These are phyloP conservation scores for Bellardia bayeri DNA, from an alignment of 2,888 invertebrate genomes.

Conservation along the genomic window DNA sequence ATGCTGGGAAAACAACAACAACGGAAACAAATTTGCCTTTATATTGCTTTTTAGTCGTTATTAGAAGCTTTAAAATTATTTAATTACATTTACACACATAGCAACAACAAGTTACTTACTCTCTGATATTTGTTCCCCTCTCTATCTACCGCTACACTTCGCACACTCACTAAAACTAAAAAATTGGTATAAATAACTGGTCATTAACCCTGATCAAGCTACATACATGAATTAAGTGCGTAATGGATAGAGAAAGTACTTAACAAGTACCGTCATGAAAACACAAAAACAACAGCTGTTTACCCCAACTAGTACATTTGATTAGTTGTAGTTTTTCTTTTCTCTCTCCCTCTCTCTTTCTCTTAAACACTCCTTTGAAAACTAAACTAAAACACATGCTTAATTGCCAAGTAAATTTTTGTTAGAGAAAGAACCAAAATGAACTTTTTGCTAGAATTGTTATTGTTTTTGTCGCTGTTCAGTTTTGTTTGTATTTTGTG, in stretches of 20 bases:
- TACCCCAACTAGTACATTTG: background rate
- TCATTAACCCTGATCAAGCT: conserved; percentile 60
- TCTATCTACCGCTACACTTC: background rate
- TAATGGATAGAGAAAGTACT: conserved; percentile 22
- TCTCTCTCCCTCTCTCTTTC: background rate
- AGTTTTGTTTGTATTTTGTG: background rate
- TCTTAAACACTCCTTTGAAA: background rate
- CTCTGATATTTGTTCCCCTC: background rate
- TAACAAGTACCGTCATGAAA: conserved; percentile 26
- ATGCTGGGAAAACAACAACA: no score
- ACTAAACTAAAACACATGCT: background rate
- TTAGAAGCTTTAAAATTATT: no score
- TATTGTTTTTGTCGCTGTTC: background rate
- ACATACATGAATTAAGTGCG: conserved; percentile 24
- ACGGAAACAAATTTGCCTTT: no score
- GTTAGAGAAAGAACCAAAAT: conserved; percentile 4
- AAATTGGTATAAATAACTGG: conserved; percentile 33
- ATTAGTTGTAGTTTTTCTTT: background rate
- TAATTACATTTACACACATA: background rate
- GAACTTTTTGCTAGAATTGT: background rate
- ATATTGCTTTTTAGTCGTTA: no score
- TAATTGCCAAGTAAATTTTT: conserved; percentile 10
- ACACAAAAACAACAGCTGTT: background rate
- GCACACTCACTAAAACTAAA: background rate
- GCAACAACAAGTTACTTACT: background rate